Conservation (phyloP, 2,888 invertebrate species). For the Hipparchia semele region DNA sequence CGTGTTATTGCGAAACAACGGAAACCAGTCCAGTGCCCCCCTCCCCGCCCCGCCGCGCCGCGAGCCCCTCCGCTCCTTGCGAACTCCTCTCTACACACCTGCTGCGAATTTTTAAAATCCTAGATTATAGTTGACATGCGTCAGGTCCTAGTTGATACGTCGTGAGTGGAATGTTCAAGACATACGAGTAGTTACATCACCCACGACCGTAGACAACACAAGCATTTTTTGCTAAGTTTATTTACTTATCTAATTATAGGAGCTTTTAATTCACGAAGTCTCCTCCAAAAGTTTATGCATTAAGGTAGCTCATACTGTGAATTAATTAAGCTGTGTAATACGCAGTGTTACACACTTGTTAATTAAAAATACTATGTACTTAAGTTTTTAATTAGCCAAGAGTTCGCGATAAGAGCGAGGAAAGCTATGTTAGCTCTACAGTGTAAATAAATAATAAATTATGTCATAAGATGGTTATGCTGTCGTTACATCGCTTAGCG, state of each 20-base stretch:
- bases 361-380: neutral
- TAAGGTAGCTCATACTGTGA: too few species aligned
- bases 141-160: conserved; percentile 53
- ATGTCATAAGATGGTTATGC: conserved; percentile 47
- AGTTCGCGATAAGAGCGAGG: conserved; percentile 23
- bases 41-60: conserved; percentile 43
- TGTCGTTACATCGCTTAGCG: conserved; percentile 63
- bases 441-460: conserved; percentile 35
- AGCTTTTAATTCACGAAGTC: too few species aligned
- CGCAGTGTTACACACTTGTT: neutral
- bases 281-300: too few species aligned
- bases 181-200: conserved; percentile 63
- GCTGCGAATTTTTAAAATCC: conserved; percentile 81
- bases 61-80: conserved; percentile 43
- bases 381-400: too few species aligned
- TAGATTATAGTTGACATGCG: conserved; percentile 80
- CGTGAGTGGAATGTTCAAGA: conserved; percentile 66
- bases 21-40: conserved; percentile 74
- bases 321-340: too few species aligned
- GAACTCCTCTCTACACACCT: conserved; percentile 59
- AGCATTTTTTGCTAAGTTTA: neutral
- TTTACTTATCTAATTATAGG: too few species aligned
- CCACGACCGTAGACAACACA: conserved; percentile 46
- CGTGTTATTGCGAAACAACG: conserved; percentile 82
- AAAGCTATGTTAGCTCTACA: conserved; percentile 26